Evolutionary conservation across 2,113 vertebrate species (phyloP), one percentile per base, ranked within the genome.

Genomic region (Apistogramma diplotaenia): DNA sequence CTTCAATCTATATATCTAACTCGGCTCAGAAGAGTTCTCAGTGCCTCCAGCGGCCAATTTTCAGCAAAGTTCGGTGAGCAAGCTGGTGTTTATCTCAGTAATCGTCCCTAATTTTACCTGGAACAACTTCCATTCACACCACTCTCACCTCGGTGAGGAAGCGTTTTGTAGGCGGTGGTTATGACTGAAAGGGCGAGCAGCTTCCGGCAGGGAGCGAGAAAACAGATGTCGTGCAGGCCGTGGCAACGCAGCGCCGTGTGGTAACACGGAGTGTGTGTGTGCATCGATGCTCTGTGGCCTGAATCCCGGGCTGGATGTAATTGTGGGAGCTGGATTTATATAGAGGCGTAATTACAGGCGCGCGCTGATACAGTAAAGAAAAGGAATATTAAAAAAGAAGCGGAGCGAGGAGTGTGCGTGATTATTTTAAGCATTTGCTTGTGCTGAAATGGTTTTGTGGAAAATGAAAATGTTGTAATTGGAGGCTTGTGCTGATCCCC

Each of bases 101-200:
- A 82, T 85, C 79, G 78, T 7, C 57, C 60, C 89, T 91, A 89
- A 81, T 84, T 90, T 85, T 86, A 87, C 82, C 53, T 80, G 83
- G 15, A 72, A 62, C 40, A 65, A 33, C 78, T 53, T 51, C 74
- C 18, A 58, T 80, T 76, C 3, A 40, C 55, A 55, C 70, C 29
- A 53, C 46, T 61, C 87, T 82, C 74, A 67, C 49, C 87, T 87
- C 25, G 80, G 76, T 78, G 65, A 77, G 86, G 78, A 82, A 62
- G 60, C 76, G 86, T 89, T 91, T 94, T 93, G 84, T 93, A 89
- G 94, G 84, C 84, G 85, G 87, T 71, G 33, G 73, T 86, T 95
- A 81, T 95, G 93, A 96, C 95, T 95, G 93, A 94, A 93, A 90
- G 91, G 92, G 89, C 89, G 91, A 87, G 91, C 80, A 27, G 55